Percentiles rank a stretch among this genome's conserved stretches.
Evolutionary conservation across 2,888 invertebrate species (phyloP).

Genomic region (Limnephilus rhombicus): DNA sequence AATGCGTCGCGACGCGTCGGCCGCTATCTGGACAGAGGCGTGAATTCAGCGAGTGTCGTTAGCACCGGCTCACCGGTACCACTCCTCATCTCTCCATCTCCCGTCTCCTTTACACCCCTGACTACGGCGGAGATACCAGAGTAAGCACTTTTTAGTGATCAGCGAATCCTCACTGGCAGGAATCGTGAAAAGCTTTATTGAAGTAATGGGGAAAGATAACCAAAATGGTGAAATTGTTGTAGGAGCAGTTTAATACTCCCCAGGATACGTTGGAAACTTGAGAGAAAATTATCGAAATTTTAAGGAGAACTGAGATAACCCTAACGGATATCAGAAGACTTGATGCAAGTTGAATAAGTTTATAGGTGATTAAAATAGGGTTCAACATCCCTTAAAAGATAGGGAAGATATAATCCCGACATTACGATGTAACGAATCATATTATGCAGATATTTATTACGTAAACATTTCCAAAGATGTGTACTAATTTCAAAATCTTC

Average conservation of each 20-base stretch:
- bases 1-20: slow-evolving; percentile 39
- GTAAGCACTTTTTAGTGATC: slow-evolving; percentile 1
- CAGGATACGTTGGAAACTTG: not conserved
- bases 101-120: not conserved
- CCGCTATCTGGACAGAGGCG: slow-evolving; percentile 29
- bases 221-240: not conserved
- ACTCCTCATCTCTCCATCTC: not conserved
- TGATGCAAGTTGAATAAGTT: not conserved
- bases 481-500: not conserved
- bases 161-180: not conserved
- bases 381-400: not conserved
- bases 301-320: not conserved
- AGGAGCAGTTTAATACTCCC: not conserved
- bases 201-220: not conserved
- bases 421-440: not conserved
- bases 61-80: not conserved
- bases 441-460: not conserved
- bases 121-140: not conserved
- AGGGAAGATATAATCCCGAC: not conserved
- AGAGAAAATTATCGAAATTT: not conserved
- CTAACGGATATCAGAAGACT: not conserved
- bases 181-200: not conserved
- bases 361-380: not conserved
- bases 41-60: not conserved
- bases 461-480: not conserved